Evolutionary conservation across 1,140 invertebrate species (phyloP), one percentile per base, ranked within the genome.

Genomic region (Geopemphigus sp.): DNA sequence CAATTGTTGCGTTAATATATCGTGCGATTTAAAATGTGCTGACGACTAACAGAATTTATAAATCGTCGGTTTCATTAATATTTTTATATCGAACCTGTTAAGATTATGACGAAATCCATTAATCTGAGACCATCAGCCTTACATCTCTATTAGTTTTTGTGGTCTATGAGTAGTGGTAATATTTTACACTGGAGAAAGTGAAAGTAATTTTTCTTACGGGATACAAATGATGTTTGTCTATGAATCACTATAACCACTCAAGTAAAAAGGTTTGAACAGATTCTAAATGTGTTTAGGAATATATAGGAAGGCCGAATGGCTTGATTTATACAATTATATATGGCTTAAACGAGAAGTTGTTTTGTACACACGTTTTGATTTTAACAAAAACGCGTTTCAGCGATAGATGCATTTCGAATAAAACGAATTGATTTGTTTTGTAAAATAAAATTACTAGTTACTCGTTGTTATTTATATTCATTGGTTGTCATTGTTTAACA

Each of bases 191-290:
- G 12, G 4, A 39, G 39, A 39, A 64, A 64, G 8, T 64, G 19
- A 64, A 39, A 64, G 63, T 64, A 45, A 39, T 64, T 64, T 39
- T 64, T 64, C 32, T n/a, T n/a, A 1, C n/a, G 19, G 17, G 11
- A 64, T 39, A 64, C 19, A 45, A 64, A n/a, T 64, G 63, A 64
- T 39, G 32, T 64, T 22, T 8, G 32, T 64, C 63, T n/a, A 64
- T 22, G 32, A 39, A 64, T 64, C 63, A 64, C 32, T 64, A 39
- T 39, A 39, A 39, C 63, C 32, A 64, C 63, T 22, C 63, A n/a
- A 22, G 63, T 64, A 64, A 64, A 64, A 64, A 64, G 32, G 32
- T 64, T 39, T 64, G 19, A 64, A 64, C 19, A 64, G 32, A 64
- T 45, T 12, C 63, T 64, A 45, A 64, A 64, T 39, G 32, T 64